phyloP scores from a whole-genome alignment of 2,888 invertebrate genomes.

The Ornithoptera priamus region DNA sequence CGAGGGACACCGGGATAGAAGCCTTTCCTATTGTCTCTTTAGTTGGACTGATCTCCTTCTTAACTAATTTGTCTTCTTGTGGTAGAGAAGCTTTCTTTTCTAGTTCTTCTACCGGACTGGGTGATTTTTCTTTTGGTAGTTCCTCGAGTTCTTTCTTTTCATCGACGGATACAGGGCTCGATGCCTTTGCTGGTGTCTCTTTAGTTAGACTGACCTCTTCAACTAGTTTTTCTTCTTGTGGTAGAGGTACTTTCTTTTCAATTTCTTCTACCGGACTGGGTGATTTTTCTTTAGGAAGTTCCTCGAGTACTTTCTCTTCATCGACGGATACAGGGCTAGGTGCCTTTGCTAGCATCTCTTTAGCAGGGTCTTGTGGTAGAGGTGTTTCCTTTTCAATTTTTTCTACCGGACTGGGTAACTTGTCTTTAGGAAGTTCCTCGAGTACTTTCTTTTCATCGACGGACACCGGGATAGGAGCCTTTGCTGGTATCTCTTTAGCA shows the following conservation, averaged over 20 bases:
- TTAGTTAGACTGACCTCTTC: no score
- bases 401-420: neutral
- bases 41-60: no score
- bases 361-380: neutral
- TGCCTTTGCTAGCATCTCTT: neutral
- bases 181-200: no score
- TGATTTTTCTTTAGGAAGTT: neutral
- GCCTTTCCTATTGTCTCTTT: no score
- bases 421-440: constrained; percentile 14
- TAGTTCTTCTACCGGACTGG: neutral
- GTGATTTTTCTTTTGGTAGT: constrained; percentile 11
- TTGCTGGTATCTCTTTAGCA: neutral
- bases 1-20: no score
- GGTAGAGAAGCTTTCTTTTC: neutral
- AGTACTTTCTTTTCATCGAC: neutral
- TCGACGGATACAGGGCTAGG: neutral
- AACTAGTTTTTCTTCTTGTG: no score
- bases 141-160: no score
- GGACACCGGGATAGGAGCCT: neutral
- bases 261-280: constrained; percentile 1
- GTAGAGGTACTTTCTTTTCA: neutral
- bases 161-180: no score
- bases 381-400: neutral
- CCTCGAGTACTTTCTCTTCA: neutral
- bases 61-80: no score